Conservation (phyloP, 2,113 vertebrate genomes). For the Muscicapa adusta region DNA sequence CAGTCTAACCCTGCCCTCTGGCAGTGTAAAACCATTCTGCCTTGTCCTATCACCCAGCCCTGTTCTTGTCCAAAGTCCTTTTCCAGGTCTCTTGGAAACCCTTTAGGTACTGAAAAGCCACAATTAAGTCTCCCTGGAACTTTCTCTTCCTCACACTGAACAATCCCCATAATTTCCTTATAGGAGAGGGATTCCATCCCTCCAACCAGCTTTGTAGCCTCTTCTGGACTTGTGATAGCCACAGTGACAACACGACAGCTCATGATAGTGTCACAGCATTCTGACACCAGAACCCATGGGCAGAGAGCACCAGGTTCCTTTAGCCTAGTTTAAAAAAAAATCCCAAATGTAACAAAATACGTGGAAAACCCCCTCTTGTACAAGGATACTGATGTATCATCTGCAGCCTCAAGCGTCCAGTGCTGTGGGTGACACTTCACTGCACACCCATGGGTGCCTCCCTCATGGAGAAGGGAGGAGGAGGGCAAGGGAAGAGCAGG, state of each 20-base stretch:
- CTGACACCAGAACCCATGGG: rapidly evolving
- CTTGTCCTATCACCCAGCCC: background rate
- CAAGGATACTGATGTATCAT: rapidly evolving
- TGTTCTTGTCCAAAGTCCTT: background rate
- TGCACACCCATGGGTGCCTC: background rate
- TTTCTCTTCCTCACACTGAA: background rate
- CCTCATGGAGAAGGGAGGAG: background rate
- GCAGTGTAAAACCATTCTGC: background rate
- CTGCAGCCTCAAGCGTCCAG: rapidly evolving
- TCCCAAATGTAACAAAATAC: background rate
- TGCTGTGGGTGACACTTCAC: rapidly evolving
- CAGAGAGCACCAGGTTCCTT: background rate
- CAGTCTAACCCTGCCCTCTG: background rate
- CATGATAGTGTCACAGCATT: background rate
- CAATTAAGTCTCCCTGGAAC: background rate
- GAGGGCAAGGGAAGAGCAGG: background rate
- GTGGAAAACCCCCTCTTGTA: rapidly evolving
- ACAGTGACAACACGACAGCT: background rate
- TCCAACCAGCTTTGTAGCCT: background rate
- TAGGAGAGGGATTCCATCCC: background rate
- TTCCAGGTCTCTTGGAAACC: background rate
- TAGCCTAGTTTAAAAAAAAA: background rate
- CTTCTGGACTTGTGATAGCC: background rate
- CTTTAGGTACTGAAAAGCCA: background rate
- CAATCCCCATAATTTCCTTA: background rate